phyloP scores from a whole-genome alignment of 2,113 vertebrate species.

The Aptenodytes patagonicus region DNA sequence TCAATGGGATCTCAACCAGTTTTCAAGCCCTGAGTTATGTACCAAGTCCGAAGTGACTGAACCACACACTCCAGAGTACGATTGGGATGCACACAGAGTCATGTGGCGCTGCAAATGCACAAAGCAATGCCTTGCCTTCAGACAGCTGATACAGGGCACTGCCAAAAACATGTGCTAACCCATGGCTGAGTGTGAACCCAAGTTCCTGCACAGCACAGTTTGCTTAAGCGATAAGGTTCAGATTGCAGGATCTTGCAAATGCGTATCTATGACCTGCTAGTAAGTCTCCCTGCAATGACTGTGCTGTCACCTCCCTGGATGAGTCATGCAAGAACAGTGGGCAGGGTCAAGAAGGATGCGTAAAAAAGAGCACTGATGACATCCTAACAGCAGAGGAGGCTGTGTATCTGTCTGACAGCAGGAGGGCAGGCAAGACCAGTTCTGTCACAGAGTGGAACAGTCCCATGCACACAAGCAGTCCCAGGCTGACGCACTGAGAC shows the following conservation, averaged over 20 bases:
- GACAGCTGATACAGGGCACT: not conserved
- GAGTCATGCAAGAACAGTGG: constrained; percentile 15
- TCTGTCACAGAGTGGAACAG: not conserved
- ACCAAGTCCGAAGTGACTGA: not conserved
- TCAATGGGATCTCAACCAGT: not conserved
- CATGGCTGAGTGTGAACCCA: not conserved
- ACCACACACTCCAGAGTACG: not conserved
- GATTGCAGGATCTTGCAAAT: not conserved
- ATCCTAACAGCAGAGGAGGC: not conserved
- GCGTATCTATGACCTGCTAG: not conserved
- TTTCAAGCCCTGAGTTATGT: not conserved
- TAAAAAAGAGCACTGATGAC: not conserved
- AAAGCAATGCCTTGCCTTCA: not conserved
- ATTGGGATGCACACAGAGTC: not conserved
- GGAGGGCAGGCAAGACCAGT: constrained; percentile 5
- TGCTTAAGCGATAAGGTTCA: not conserved
- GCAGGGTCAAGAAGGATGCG: not conserved
- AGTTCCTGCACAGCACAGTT: not conserved
- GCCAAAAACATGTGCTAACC: not conserved
- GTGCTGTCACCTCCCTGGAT: not conserved
- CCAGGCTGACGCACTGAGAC: not conserved
- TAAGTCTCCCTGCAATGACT: not conserved
- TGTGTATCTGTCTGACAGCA: not conserved
- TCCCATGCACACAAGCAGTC: not conserved
- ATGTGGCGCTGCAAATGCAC: not conserved